phyloP scores from a whole-genome alignment of 2,797 vertebrate species.

The Trematomus bernacchii region DNA sequence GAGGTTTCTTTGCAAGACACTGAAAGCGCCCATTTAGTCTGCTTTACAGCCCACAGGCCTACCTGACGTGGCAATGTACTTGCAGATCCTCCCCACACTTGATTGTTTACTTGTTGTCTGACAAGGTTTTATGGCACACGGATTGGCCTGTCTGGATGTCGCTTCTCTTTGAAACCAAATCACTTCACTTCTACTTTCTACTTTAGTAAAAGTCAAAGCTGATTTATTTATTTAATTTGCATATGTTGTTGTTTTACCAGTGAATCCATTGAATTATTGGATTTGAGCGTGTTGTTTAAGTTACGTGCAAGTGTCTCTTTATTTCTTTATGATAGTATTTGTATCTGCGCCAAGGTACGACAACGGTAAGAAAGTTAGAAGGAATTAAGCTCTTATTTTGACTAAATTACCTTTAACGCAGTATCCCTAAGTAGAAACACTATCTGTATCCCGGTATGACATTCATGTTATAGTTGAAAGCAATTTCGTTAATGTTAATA shows the following conservation, averaged over 20 bases:
- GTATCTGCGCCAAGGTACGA: neutral
- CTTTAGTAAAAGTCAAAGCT: neutral
- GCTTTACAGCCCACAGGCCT: slow-evolving; percentile 68
- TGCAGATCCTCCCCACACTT: slow-evolving; percentile 57
- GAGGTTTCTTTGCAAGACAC: slow-evolving; percentile 63
- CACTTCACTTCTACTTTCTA: neutral
- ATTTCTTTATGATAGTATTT: neutral
- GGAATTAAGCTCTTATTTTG: neutral
- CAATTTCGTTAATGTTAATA: neutral
- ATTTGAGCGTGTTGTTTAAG: neutral
- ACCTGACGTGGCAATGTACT: slow-evolving; percentile 73
- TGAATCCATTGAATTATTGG: neutral
- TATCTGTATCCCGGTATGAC: neutral
- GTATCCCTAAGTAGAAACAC: slow-evolving; percentile 14
- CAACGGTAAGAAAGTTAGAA: neutral
- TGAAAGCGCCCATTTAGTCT: slow-evolving; percentile 66
- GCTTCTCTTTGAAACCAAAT: slow-evolving; percentile 48
- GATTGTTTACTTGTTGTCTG: slow-evolving; percentile 79
- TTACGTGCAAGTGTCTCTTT: neutral
- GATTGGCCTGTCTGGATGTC: slow-evolving; percentile 49
- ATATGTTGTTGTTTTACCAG: neutral
- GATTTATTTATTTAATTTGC: neutral
- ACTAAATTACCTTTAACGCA: slow-evolving; percentile 3
- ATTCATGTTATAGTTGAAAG: slow-evolving; percentile 1
- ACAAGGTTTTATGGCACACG: slow-evolving; percentile 65